These are phyloP conservation scores for Steinernema carpocapsae DNA, from an alignment of 2,888 invertebrate species.

Conservation along the genomic window DNA sequence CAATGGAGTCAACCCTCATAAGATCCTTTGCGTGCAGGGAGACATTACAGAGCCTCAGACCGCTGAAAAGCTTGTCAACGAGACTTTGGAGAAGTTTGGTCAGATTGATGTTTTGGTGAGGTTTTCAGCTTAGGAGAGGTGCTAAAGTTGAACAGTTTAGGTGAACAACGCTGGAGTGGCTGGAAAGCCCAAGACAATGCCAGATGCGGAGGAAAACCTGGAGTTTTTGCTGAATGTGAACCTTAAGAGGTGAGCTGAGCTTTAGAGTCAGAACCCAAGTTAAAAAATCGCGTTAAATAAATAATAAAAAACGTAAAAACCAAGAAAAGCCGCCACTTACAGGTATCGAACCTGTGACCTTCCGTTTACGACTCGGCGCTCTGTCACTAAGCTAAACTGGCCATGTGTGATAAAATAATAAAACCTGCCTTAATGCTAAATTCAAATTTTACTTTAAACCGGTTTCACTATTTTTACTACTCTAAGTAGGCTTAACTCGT, in stretches of 20 bases:
- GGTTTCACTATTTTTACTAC: no score
- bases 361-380: no score
- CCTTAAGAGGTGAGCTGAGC: neutral
- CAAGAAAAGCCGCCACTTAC: no score
- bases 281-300: no score
- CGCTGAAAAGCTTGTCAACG: constrained; percentile 31
- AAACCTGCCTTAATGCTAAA: no score
- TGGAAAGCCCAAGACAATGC: constrained; percentile 6
- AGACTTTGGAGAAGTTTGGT: constrained; percentile 37
- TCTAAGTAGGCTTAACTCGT: no score
- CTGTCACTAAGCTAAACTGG: no score
- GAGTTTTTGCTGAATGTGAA: neutral
- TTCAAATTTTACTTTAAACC: no score
- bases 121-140: neutral
- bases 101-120: constrained; percentile 35
- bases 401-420: no score
- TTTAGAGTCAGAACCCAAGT: no score
- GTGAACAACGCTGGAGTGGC: constrained; percentile 38
- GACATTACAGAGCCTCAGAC: constrained; percentile 31
- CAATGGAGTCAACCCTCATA: neutral
- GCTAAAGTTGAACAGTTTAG: neutral
- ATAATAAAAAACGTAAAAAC: no score
- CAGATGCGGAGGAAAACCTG: neutral
- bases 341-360: no score
- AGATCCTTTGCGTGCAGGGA: constrained; percentile 17